Evolutionary conservation across 2,888 invertebrate genomes (phyloP), one percentile per base, ranked within the genome.

Genomic region (Gordius sp.): DNA sequence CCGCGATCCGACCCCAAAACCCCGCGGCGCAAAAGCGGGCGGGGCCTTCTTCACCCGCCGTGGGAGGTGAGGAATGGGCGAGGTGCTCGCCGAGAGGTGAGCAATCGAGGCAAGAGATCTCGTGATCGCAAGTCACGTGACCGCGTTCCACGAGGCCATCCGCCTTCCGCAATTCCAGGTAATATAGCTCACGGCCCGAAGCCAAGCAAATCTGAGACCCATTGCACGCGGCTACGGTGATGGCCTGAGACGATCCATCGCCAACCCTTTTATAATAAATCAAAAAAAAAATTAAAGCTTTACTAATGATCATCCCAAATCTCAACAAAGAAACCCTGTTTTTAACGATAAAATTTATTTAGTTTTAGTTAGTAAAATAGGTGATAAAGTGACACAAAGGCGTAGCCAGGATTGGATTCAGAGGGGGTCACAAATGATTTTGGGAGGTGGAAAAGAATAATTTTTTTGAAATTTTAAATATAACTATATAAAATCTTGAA

Each of bases 1-100:
- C 83, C 0, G 86, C 86, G 64, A 91, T 87, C 66, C 93, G 89
- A 1, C 85, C 89, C 97, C 97, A 97, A 54, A 93, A 73, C 0
- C 91, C 91, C 8, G 91, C 83, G 18, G 86, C 86, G 39, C 83
- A 79, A 59, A 86, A 73, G 57, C n/a, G n/a, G n/a, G 79, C 76
- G 0, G 79, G 78, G 58, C 75, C 75, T 2, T 74, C 13, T 24
- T 24, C 2, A 2, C 24, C 16, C 23, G n/a, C 2, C 2, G 4
- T 2, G 2, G 27, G 20, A 41, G 2, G 27, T 39, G 39, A n/a
- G n/a, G 52, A 52, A 52, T 52, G 18, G 8, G n/a, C 8, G 24
- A n/a, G 13, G 8, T 52, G 52, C 8, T 8, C 8, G 52, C 8
- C 8, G 8, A 23, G n/a, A 1, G 86, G 82, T 1, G 84, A 83